These are phyloP conservation scores for Drosophila ercepeae DNA, from an alignment of 1,140 invertebrate genomes.

Conservation along the genomic window DNA sequence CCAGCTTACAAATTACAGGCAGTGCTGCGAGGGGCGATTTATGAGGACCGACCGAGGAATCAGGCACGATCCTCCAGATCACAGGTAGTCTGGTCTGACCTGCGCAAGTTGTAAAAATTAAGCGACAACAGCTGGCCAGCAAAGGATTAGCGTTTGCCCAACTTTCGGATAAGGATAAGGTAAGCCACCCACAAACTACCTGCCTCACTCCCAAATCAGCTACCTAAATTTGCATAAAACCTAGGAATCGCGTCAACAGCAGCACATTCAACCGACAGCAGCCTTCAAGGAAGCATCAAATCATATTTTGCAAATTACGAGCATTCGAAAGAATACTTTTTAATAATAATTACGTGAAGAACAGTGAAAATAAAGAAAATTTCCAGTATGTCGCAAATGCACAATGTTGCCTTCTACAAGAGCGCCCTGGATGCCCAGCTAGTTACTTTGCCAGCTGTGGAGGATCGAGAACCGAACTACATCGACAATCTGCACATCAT, in stretches of 20 bases:
- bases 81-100: constrained; percentile 9
- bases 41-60: constrained; percentile 36
- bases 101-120: constrained; percentile 14
- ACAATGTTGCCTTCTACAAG: constrained; percentile 48
- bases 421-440: constrained; percentile 37
- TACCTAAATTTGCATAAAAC: constrained; percentile 42
- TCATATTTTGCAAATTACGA: not conserved
- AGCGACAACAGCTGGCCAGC: not conserved
- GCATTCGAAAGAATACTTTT: not conserved
- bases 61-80: constrained; percentile 40
- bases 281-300: constrained; percentile 15
- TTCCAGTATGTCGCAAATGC: constrained; percentile 15
- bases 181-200: constrained; percentile 18
- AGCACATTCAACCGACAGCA: constrained; percentile 29
- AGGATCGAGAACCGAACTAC: constrained; percentile 45
- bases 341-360: not conserved
- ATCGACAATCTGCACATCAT: constrained; percentile 69
- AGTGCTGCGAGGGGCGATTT: constrained; percentile 56
- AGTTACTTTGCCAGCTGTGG: not conserved
- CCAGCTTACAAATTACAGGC: constrained; percentile 65
- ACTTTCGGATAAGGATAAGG: constrained; percentile 20
- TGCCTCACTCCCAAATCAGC: constrained; percentile 17
- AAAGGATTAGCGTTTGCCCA: constrained; percentile 20
- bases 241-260: too few relatives aligned
- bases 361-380: constrained; percentile 1